Evolutionary conservation across 2,113 vertebrate genomes (phyloP), one percentile per base, ranked within the genome.

Genomic region (Ammodytes marinus): DNA sequence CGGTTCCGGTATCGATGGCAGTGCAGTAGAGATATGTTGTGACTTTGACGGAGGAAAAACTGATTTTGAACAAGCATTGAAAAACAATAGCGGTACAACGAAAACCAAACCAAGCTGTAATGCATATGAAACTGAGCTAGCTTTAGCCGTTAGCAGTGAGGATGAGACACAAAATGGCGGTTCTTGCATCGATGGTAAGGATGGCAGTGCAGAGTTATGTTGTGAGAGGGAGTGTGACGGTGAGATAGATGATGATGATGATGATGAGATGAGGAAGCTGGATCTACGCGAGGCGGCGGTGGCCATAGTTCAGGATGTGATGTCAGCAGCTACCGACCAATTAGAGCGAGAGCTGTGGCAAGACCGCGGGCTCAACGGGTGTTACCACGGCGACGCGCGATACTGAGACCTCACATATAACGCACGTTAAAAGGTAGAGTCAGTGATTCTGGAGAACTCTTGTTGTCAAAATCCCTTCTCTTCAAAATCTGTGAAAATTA

Each of bases 241-340:
- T 60, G 83, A 58, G 8, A 74, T 50, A 19, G 65, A 84, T 37
- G 72, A 76, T 0, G 74, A 76, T 46, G 58, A 87, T 69, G 90
- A 89, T 61, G 92, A 92, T 42, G 93, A 91, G 70, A 79, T 82
- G 74, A 89, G 86, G 88, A 95, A 94, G 90, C 89, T 84, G 80
- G 88, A 93, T 82, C 83, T 94, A 6, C 92, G 93, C 43, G 88
- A 93, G 10, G 92, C 84, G 1, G 95, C 94, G 0, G 92, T 90
- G 70, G 94, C 90, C 82, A 96, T 96, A 3, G 94, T 96, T 82
- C 92, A 89, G 42, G 80, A 90, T 8, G 94, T 92, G 69, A 90
- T 96, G 82, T 93, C 91, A 40, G 92, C 92, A 5, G 94, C 93
- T 0, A 68, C 94, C 0, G 70, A 91, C 74, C 95, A 95, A 83